These are phyloP conservation scores for Pogonocherus hispidulus DNA, from an alignment of 2,888 invertebrate genomes.

Conservation along the genomic window DNA sequence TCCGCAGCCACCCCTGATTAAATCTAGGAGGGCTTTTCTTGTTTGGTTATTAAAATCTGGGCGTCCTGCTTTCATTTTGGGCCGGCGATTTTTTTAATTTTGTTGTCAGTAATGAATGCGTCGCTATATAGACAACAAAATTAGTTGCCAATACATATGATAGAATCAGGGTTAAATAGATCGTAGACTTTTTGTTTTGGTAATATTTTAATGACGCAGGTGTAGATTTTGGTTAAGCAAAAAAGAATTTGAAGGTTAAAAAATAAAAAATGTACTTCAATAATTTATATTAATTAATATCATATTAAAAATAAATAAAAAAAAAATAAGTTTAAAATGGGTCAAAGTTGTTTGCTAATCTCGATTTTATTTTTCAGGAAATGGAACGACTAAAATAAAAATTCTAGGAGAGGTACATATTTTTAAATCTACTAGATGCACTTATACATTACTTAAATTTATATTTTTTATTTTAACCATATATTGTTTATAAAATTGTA, in stretches of 20 bases:
- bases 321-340: too few species aligned
- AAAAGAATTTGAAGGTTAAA: too few species aligned
- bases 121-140: too few species aligned
- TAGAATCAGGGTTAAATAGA: too few species aligned
- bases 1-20: constrained; percentile 45
- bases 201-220: too few species aligned
- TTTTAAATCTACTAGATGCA: constrained; percentile 47
- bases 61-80: constrained; percentile 35
- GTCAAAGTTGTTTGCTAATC: too few species aligned
- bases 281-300: too few species aligned
- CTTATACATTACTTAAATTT: constrained; percentile 24
- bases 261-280: too few species aligned
- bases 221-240: too few species aligned
- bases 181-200: too few species aligned
- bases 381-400: constrained; percentile 1
- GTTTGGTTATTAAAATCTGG: constrained; percentile 34
- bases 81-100: constrained; percentile 39
- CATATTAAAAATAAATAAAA: too few species aligned
- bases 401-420: constrained; percentile 40
- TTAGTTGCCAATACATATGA: too few species aligned
- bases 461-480: constrained; percentile 26
- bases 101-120: constrained; percentile 35
- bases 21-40: constrained; percentile 10
- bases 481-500: constrained; percentile 46
- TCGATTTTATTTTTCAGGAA: constrained; percentile 35